Conservation (phyloP, 2,113 vertebrate genomes). For the Nycticorax nycticorax region DNA sequence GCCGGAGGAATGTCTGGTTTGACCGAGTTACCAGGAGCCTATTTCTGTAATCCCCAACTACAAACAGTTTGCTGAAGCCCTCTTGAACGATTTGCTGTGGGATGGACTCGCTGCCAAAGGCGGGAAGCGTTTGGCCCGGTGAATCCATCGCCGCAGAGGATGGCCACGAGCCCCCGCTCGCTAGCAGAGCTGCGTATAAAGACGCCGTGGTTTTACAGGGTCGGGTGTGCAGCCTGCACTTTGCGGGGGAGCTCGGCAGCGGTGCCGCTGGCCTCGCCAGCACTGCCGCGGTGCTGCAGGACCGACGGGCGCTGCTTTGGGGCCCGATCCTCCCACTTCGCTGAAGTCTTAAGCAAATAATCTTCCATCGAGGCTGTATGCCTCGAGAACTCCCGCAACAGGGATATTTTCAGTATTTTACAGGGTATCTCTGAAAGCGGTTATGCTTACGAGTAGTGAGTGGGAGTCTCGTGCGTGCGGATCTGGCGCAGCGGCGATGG, state of each 20-base stretch:
- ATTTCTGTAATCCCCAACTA: background rate
- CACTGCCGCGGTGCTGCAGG: background rate
- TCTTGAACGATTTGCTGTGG: accelerated
- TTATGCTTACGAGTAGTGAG: background rate
- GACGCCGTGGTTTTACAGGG: accelerated
- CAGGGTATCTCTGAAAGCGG: background rate
- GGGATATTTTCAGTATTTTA: background rate
- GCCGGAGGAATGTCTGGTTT: background rate
- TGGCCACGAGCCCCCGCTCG: accelerated
- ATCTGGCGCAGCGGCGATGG: background rate
- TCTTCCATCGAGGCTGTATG: background rate
- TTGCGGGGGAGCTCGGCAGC: no score
- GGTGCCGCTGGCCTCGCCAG: accelerated
- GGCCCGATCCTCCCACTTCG: background rate
- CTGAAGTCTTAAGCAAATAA: accelerated
- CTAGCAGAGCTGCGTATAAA: accelerated
- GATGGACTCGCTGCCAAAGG: background rate
- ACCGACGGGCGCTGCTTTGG: accelerated
- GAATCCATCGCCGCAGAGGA: background rate
- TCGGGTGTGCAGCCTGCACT: accelerated
- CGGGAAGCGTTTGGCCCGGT: accelerated
- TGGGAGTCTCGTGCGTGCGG: background rate
- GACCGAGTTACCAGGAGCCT: background rate
- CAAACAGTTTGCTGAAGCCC: accelerated
- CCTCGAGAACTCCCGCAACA: background rate